A percentile compares a stretch with the other conserved stretches of the same genome.
phyloP scores from a whole-genome alignment of 2,888 invertebrate species.

The Rhagonycha fulva region DNA sequence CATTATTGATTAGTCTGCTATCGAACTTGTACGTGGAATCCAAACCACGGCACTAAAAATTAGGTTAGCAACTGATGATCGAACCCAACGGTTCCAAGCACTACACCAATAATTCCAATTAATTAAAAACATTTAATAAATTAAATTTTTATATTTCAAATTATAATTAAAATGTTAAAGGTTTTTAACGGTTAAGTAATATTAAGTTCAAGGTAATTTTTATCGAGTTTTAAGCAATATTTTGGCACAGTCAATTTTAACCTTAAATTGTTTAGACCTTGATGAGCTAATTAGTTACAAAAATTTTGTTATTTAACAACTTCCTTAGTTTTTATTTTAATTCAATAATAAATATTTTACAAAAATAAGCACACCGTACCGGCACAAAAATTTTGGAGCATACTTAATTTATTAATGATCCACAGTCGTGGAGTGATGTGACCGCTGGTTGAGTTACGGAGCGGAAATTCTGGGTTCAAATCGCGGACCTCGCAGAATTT shows the following conservation, averaged over 20 bases:
- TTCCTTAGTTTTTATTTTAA: background rate
- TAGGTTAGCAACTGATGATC: too few species aligned
- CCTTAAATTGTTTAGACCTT: conserved; percentile 5
- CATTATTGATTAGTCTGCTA: too few species aligned
- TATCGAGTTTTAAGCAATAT: background rate
- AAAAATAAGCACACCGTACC: background rate
- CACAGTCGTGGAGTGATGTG: too few species aligned
- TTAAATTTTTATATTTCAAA: background rate
- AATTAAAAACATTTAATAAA: background rate
- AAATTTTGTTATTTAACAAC: background rate
- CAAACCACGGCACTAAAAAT: too few species aligned
- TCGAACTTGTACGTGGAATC: too few species aligned
- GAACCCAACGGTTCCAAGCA: too few species aligned
- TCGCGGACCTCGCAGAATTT: too few species aligned
- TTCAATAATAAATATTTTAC: background rate
- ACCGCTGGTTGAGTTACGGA: too few species aligned
- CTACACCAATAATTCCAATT: too few species aligned
- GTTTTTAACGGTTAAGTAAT: background rate
- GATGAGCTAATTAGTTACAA: background rate
- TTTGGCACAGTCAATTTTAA: background rate
- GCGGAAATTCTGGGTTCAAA: too few species aligned
- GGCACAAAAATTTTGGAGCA: background rate
- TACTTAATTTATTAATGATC: too few species aligned
- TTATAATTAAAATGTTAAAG: background rate
- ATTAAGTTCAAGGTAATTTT: background rate